These are phyloP conservation scores for Oreortyx pictus DNA, from an alignment of 2,797 vertebrate genomes.

Conservation along the genomic window DNA sequence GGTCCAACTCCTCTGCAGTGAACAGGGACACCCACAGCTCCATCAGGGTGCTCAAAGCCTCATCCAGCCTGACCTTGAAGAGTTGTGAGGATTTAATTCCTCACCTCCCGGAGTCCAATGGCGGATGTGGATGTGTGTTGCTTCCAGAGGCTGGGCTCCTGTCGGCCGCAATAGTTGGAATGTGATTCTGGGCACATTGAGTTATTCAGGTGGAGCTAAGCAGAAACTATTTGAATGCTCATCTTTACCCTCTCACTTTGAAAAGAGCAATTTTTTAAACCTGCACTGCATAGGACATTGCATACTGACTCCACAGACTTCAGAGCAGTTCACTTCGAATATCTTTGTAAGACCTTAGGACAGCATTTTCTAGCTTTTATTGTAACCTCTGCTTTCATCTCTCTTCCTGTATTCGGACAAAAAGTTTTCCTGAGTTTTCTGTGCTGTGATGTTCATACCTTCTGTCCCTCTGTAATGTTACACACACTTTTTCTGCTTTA, in stretches of 20 bases:
- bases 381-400: neutral
- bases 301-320: neutral
- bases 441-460: neutral
- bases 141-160: neutral
- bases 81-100: neutral
- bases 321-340: neutral
- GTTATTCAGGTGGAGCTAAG: neutral
- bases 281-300: neutral
- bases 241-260: neutral
- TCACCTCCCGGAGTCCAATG: neutral
- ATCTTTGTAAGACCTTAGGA: neutral
- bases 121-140: neutral
- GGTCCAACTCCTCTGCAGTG: no score
- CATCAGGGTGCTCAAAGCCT: no score
- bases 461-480: neutral
- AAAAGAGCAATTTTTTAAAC: neutral
- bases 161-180: accelerated
- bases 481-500: neutral
- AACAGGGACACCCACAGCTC: no score
- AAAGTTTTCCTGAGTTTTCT: slow-evolving; percentile 1
- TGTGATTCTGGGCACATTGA: neutral
- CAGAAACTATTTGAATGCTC: neutral
- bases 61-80: no score
- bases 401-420: accelerated
- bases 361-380: neutral